These are phyloP conservation scores for Syrista parreyssii DNA, from an alignment of 2,888 invertebrate genomes.

Conservation along the genomic window DNA sequence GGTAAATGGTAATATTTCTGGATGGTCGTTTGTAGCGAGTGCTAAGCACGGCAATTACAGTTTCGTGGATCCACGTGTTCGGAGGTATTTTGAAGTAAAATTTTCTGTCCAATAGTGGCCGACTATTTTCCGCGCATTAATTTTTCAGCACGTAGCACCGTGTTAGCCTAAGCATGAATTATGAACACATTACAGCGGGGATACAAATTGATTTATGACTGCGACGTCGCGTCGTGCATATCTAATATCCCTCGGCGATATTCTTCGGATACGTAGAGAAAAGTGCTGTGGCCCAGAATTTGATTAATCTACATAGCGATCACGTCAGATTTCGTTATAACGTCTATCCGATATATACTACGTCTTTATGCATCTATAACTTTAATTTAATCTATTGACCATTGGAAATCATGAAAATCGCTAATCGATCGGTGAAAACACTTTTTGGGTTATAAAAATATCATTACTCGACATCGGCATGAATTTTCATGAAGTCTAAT, in stretches of 20 bases:
- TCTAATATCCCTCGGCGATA: constrained; percentile 56
- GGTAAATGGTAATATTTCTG: neutral
- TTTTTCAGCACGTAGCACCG: constrained; percentile 50
- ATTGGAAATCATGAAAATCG: neutral
- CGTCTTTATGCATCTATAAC: constrained; percentile 9
- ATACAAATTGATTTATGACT: constrained; percentile 65
- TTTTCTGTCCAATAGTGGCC: neutral
- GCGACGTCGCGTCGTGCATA: constrained; percentile 58
- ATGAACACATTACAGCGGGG: constrained; percentile 61
- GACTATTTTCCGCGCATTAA: constrained; percentile 52
- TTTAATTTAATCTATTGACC: neutral
- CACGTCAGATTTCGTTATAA: constrained; percentile 45
- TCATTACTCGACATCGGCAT: too few species aligned
- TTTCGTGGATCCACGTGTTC: neutral
- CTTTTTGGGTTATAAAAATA: too few species aligned
- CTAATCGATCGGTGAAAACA: neutral
- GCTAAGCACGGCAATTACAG: too few species aligned
- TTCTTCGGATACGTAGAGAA: constrained; percentile 43
- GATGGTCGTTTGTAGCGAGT: neutral
- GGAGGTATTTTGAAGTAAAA: neutral
- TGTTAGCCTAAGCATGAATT: constrained; percentile 63
- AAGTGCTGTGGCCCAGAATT: constrained; percentile 48
- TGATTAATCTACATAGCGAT: constrained; percentile 56
- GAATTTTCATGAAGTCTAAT: too few species aligned
- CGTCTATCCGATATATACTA: constrained; percentile 37